phyloP scores from a whole-genome alignment of 2,113 vertebrate genomes.

The Hystrix cristata region DNA sequence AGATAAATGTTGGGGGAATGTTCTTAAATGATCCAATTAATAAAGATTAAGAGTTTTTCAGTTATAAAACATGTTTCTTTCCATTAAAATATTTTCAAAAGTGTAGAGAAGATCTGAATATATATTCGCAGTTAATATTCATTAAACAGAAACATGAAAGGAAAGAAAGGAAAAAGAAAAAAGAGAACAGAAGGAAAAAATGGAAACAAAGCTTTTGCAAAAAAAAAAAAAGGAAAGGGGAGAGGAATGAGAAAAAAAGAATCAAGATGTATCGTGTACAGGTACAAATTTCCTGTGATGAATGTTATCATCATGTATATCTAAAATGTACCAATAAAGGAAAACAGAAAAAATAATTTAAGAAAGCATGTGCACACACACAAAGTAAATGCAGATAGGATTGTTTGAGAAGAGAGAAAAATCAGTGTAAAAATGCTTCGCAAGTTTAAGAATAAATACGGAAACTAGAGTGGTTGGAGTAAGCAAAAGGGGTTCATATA shows the following conservation, averaged over 20 bases:
- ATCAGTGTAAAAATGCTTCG: background rate
- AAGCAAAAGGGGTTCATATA: background rate
- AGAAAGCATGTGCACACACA: background rate
- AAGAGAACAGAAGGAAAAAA: too few species aligned
- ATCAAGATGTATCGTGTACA: too few species aligned
- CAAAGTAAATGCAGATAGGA: background rate
- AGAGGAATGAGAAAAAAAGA: too few species aligned
- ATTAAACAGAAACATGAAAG: background rate
- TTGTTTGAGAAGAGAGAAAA: background rate
- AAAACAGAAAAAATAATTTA: too few species aligned
- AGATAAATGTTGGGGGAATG: background rate
- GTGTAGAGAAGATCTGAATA: slow-evolving; percentile 34
- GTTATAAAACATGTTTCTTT: background rate
- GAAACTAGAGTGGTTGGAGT: background rate
- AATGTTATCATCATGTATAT: too few species aligned
- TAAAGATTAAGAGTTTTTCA: background rate
- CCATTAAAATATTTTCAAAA: slow-evolving; percentile 54
- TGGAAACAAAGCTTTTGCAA: too few species aligned
- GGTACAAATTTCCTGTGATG: too few species aligned
- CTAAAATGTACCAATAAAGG: too few species aligned
- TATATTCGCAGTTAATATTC: slow-evolving; percentile 34
- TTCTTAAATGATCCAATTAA: background rate
- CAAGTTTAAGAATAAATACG: background rate
- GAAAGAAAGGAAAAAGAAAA: too few species aligned
- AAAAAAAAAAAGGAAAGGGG: too few species aligned